These are phyloP conservation scores for Andricus grossulariae DNA, from an alignment of 1,140 invertebrate species.

Conservation along the genomic window DNA sequence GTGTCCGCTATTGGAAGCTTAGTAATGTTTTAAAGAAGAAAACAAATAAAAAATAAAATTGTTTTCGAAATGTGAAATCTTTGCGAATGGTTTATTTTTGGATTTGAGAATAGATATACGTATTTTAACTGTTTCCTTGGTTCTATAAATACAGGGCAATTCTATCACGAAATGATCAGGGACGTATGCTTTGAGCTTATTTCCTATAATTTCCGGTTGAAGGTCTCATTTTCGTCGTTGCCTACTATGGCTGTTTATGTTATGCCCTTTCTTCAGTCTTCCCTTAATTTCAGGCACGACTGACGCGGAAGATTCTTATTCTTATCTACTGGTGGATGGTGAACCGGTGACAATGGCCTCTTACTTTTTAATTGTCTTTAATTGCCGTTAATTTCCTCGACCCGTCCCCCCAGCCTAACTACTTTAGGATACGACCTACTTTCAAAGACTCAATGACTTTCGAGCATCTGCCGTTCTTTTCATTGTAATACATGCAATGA, in stretches of 20 bases:
- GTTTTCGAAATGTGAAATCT: no score
- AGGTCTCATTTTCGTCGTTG: neutral
- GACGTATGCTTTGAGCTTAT: neutral
- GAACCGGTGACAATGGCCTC: constrained; percentile 38
- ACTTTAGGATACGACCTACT: constrained; percentile 8
- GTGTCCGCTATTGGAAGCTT: no score
- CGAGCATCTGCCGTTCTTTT: no score
- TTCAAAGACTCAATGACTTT: neutral
- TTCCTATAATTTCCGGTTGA: constrained; percentile 19
- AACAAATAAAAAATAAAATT: no score
- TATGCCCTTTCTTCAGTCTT: constrained; percentile 21
- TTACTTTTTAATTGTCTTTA: constrained; percentile 46
- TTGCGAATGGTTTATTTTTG: no score
- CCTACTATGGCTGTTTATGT: neutral
- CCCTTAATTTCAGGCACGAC: constrained; percentile 36
- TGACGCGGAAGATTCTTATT: constrained; percentile 34
- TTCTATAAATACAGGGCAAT: neutral
- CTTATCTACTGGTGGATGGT: neutral
- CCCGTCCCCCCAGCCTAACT: neutral
- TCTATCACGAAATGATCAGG: neutral
- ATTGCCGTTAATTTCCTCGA: constrained; percentile 33
- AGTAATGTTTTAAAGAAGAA: no score
- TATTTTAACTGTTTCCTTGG: constrained; percentile 1
- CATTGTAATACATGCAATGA: neutral
- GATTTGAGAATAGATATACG: neutral